These are phyloP conservation scores for Strigops habroptila DNA, from an alignment of 2,113 vertebrate genomes.

Conservation along the genomic window DNA sequence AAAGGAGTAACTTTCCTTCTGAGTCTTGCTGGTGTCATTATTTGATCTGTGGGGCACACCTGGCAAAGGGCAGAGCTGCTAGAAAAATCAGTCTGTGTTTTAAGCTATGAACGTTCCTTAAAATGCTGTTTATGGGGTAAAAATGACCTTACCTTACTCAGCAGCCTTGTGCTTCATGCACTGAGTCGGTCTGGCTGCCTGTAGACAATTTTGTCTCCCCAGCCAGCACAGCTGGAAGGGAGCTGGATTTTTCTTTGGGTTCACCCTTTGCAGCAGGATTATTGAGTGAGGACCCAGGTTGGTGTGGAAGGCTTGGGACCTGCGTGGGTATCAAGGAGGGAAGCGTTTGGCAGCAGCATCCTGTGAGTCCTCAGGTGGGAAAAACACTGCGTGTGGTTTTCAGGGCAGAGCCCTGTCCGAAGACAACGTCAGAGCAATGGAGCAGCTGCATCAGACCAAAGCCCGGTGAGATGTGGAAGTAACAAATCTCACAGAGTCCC, in stretches of 20 bases:
- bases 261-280: not conserved
- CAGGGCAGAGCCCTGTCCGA: not conserved
- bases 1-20: not conserved
- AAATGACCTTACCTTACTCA: not conserved
- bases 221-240: not conserved
- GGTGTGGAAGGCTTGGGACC: not conserved
- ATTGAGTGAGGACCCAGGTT: not conserved
- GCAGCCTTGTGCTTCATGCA: not conserved
- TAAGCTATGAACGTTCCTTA: not conserved
- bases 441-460: rapidly evolving
- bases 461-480: not conserved
- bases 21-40: not conserved
- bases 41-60: not conserved
- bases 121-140: not conserved
- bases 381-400: not conserved
- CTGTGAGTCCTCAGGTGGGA: not conserved
- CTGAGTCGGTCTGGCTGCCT: not conserved
- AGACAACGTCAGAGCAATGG: not conserved
- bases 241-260: not conserved
- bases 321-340: not conserved
- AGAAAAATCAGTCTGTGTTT: not conserved
- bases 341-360: not conserved
- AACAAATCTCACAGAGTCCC: not conserved
- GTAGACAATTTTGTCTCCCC: not conserved
- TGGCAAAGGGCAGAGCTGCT: not conserved